These are phyloP conservation scores for Drosophila insularis DNA, from an alignment of 1,140 invertebrate genomes.

Conservation along the genomic window DNA sequence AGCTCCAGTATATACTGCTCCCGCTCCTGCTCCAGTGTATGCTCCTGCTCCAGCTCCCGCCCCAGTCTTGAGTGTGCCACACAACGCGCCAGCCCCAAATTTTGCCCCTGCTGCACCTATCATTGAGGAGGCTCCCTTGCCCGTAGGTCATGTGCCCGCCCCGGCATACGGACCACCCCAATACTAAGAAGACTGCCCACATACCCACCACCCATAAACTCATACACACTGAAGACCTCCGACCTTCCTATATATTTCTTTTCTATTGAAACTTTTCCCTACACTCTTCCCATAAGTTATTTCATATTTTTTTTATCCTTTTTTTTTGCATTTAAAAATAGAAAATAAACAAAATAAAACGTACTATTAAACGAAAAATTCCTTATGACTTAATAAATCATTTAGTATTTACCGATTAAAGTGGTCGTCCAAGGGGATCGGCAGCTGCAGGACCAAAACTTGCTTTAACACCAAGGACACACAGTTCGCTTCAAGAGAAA, in stretches of 20 bases:
- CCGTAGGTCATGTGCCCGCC: constrained; percentile 62
- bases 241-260: constrained; percentile 29
- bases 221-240: constrained; percentile 37
- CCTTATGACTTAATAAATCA: background rate
- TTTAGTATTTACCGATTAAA: too few relatives aligned
- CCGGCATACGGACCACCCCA: constrained; percentile 70
- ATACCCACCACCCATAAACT: constrained; percentile 21
- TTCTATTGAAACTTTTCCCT: constrained; percentile 41
- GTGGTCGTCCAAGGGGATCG: too few relatives aligned
- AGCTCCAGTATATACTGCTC: constrained; percentile 21
- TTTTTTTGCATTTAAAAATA: constrained; percentile 43
- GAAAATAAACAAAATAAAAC: constrained; percentile 37
- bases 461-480: too few relatives aligned
- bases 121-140: constrained; percentile 47
- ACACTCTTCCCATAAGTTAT: constrained; percentile 57
- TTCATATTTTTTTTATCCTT: constrained; percentile 53
- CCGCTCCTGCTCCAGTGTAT: constrained; percentile 33
- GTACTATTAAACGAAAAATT: constrained; percentile 8
- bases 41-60: constrained; percentile 20
- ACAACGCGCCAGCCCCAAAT: constrained; percentile 23
- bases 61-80: background rate
- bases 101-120: constrained; percentile 27
- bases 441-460: too few relatives aligned
- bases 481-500: too few relatives aligned
- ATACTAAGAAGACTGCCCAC: constrained; percentile 36